Percentiles rank a stretch among this genome's conserved stretches.
These are phyloP conservation scores for Haliclona indistincta DNA, from an alignment of 37 sponge, comb jelly and placozoan species.

Conservation along the genomic window DNA sequence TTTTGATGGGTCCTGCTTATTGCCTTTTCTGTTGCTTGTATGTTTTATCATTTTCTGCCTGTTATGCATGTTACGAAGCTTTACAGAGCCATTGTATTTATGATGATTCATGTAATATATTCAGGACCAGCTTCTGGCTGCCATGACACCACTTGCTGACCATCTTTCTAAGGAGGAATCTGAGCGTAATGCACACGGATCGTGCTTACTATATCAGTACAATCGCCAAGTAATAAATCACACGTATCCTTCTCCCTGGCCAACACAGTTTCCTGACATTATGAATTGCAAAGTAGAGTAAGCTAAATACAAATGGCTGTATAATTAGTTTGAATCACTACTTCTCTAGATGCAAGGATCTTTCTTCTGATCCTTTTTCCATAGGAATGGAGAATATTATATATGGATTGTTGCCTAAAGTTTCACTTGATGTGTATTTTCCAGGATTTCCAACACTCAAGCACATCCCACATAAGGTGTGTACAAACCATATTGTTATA, in stretches of 20 bases:
- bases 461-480: slow-evolving; percentile 69
- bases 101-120: background rate
- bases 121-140: slow-evolving; percentile 47
- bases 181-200: slow-evolving; percentile 30
- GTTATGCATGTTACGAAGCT: too few relatives aligned
- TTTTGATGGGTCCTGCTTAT: background rate
- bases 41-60: too few relatives aligned
- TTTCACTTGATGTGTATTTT: slow-evolving; percentile 71
- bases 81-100: background rate
- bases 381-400: slow-evolving; percentile 15
- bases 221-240: background rate
- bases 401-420: slow-evolving; percentile 62
- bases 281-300: slow-evolving; percentile 50
- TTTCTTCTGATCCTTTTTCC: slow-evolving; percentile 34
- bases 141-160: slow-evolving; percentile 42
- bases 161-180: slow-evolving; percentile 52
- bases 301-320: slow-evolving; percentile 1
- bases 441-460: slow-evolving; percentile 93
- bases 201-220: slow-evolving; percentile 28
- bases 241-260: slow-evolving; percentile 71
- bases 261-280: slow-evolving; percentile 53
- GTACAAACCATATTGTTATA: too few relatives aligned
- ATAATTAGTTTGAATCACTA: too few relatives aligned
- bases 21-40: background rate
- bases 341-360: slow-evolving; percentile 31